These are phyloP conservation scores for Anniella stebbinsi DNA, from an alignment of 2,797 vertebrate genomes.

Conservation along the genomic window DNA sequence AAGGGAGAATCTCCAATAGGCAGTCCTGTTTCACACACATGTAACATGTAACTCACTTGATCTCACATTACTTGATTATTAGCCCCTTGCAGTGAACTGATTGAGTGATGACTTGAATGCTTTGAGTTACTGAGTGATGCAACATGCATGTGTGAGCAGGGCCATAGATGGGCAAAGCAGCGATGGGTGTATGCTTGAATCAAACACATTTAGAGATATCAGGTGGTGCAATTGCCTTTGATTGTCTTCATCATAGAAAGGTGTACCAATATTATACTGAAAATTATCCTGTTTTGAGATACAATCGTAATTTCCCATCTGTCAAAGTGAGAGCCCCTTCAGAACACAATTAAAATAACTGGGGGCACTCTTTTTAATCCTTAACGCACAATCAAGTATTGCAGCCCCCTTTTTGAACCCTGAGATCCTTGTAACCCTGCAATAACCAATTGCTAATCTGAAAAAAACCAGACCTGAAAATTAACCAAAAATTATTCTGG, in stretches of 20 bases:
- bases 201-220: not conserved
- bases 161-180: not conserved
- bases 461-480: too few relatives aligned
- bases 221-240: not conserved
- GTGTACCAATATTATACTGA: not conserved
- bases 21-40: not conserved
- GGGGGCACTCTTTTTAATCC: not conserved
- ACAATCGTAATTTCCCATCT: not conserved
- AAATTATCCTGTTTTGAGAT: not conserved
- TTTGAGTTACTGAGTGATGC: not conserved
- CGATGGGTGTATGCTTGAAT: not conserved
- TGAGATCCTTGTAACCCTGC: constrained; percentile 8
- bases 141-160: not conserved
- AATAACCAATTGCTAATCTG: not conserved
- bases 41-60: not conserved
- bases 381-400: not conserved
- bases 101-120: not conserved
- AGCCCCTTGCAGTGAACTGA: not conserved
- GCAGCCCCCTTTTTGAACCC: not conserved
- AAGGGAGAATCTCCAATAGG: not conserved
- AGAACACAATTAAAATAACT: not conserved
- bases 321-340: not conserved
- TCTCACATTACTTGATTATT: not conserved
- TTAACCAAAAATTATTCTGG: not conserved
- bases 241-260: not conserved